Evolutionary conservation across 2,113 vertebrate species (phyloP).

Genomic region (Pteruthius melanotis): DNA sequence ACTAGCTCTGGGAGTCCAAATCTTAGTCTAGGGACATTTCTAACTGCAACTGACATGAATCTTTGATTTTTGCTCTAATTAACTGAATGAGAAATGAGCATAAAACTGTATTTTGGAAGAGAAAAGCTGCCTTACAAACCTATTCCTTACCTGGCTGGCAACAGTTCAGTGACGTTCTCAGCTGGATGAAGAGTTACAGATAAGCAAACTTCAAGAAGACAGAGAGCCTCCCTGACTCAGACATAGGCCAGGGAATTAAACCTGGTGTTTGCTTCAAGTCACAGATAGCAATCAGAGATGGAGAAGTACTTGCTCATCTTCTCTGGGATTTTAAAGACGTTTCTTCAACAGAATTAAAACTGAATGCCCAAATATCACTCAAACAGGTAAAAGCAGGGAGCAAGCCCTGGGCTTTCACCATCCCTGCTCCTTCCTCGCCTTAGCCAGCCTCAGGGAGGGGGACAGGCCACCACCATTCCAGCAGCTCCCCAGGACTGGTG

Average conservation of each 20-base stretch:
- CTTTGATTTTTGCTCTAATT: neutral
- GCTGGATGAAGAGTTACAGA: neutral
- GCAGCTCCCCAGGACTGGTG: neutral
- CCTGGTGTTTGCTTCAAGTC: neutral
- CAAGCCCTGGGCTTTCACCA: neutral
- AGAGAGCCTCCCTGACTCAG: neutral
- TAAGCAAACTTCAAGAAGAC: neutral
- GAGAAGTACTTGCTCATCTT: neutral
- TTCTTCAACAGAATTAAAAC: neutral
- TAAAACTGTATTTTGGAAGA: neutral
- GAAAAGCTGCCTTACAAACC: neutral
- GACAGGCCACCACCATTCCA: neutral
- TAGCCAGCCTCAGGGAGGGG: accelerated
- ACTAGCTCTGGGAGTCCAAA: neutral
- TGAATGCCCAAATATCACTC: neutral
- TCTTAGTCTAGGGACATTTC: neutral
- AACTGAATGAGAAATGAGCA: neutral
- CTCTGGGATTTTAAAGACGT: neutral
- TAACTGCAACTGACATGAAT: neutral
- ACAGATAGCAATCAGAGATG: neutral
- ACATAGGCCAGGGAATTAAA: neutral
- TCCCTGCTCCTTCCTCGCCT: neutral
- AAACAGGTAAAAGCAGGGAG: neutral
- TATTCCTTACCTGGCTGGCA: neutral
- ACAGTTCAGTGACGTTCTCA: neutral